Conservation (phyloP, 2,888 invertebrate species). For the Brachycybe producta region DNA sequence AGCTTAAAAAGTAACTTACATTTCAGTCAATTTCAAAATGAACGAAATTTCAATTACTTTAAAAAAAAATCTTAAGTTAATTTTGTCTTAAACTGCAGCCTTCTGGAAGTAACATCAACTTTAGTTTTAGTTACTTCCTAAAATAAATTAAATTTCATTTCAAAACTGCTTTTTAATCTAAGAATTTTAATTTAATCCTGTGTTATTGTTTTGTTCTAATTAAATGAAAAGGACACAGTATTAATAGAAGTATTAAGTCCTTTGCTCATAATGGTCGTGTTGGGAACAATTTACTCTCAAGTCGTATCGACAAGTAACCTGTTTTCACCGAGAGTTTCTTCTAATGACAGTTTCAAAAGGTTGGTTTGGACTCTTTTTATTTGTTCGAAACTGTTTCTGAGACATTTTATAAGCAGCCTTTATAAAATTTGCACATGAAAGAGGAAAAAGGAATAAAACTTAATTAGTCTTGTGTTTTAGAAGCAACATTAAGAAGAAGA, state of each 20-base stretch:
- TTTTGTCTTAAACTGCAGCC: too few species aligned
- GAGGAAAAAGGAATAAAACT: too few species aligned
- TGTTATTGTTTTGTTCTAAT: not conserved
- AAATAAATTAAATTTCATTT: not conserved
- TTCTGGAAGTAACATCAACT: too few species aligned
- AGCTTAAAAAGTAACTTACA: too few species aligned
- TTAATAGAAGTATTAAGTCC: conserved; percentile 59
- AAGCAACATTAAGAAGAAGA: too few species aligned
- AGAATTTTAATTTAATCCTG: not conserved
- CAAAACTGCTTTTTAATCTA: not conserved
- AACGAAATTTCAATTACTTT: too few species aligned
- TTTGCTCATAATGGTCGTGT: conserved; percentile 53
- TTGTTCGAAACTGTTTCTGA: too few species aligned
- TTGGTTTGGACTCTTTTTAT: not conserved
- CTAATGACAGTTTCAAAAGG: conserved; percentile 5
- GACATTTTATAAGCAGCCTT: too few species aligned
- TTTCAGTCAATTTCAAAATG: too few species aligned
- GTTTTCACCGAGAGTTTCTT: not conserved
- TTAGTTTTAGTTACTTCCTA: not conserved
- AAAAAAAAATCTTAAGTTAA: too few species aligned
- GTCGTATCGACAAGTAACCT: conserved; percentile 41
- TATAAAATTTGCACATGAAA: too few species aligned
- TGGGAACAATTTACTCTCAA: conserved; percentile 66
- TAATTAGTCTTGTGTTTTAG: too few species aligned
- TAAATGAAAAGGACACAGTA: conserved; percentile 41